Evolutionary conservation across 2,113 vertebrate species (phyloP).

Genomic region (Myotis davidii): DNA sequence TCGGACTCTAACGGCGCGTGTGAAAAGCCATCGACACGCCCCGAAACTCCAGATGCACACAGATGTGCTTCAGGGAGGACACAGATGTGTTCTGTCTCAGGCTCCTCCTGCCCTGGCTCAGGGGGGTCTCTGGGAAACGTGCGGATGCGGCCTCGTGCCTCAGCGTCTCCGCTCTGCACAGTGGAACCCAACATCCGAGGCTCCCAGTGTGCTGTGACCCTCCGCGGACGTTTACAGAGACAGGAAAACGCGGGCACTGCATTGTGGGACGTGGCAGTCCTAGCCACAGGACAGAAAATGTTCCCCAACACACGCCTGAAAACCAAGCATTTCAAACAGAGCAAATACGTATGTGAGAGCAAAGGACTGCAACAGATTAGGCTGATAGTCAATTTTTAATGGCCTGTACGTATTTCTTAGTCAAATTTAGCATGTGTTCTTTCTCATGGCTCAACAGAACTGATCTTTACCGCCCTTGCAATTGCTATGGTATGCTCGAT

Average conservation of each 20-base stretch:
- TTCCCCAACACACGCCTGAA: constrained; percentile 24
- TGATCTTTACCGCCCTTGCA: constrained; percentile 24
- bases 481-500: background rate
- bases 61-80: constrained; percentile 15
- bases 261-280: constrained; percentile 2
- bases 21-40: background rate
- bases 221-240: constrained; percentile 18
- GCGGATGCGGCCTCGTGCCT: constrained; percentile 26
- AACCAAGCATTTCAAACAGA: background rate
- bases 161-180: constrained; percentile 29
- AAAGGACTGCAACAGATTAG: background rate
- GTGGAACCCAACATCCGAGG: background rate
- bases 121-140: constrained; percentile 39
- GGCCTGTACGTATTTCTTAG: background rate
- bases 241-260: background rate
- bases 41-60: background rate
- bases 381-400: background rate
- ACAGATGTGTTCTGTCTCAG: constrained; percentile 25
- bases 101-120: background rate
- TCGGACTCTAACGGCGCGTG: background rate
- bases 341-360: background rate
- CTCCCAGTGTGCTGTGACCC: background rate
- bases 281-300: background rate
- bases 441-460: background rate
- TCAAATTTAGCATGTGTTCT: background rate